phyloP scores from a whole-genome alignment of 1,140 invertebrate species.

The Drosophila ironensis region DNA sequence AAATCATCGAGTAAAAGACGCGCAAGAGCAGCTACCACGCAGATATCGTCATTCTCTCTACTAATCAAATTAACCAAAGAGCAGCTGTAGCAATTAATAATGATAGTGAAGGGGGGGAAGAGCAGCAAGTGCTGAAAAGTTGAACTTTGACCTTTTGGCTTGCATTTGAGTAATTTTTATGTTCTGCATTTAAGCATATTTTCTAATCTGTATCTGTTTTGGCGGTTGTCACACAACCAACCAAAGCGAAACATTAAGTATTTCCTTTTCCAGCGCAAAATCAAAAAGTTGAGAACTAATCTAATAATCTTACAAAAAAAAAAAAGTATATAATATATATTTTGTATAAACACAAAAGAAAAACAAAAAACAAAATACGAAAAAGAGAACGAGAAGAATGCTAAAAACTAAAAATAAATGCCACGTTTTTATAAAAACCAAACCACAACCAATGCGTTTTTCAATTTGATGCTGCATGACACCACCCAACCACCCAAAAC shows the following conservation, averaged over 20 bases:
- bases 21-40: background rate
- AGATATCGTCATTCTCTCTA: slow-evolving; percentile 43
- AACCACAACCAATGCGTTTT: slow-evolving; percentile 65
- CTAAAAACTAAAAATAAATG: slow-evolving; percentile 59
- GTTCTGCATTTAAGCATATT: slow-evolving; percentile 52
- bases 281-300: slow-evolving; percentile 58
- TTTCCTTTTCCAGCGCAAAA: slow-evolving; percentile 51
- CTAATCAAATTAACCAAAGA: slow-evolving; percentile 77
- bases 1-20: slow-evolving; percentile 33
- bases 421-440: slow-evolving; percentile 66
- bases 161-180: slow-evolving; percentile 18
- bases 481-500: too few species aligned
- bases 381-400: slow-evolving; percentile 13
- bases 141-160: slow-evolving; percentile 18
- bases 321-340: slow-evolving; percentile 44
- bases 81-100: background rate
- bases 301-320: slow-evolving; percentile 28
- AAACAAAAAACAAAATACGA: slow-evolving; percentile 4
- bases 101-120: too few species aligned
- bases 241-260: slow-evolving; percentile 5
- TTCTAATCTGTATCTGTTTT: slow-evolving; percentile 4
- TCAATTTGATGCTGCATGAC: slow-evolving; percentile 55
- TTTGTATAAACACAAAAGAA: slow-evolving; percentile 50
- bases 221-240: slow-evolving; percentile 15
- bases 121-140: background rate